Base-by-base conservation (phyloP, 2,888 invertebrate genomes). In the Chorisops tibialis region DNA sequence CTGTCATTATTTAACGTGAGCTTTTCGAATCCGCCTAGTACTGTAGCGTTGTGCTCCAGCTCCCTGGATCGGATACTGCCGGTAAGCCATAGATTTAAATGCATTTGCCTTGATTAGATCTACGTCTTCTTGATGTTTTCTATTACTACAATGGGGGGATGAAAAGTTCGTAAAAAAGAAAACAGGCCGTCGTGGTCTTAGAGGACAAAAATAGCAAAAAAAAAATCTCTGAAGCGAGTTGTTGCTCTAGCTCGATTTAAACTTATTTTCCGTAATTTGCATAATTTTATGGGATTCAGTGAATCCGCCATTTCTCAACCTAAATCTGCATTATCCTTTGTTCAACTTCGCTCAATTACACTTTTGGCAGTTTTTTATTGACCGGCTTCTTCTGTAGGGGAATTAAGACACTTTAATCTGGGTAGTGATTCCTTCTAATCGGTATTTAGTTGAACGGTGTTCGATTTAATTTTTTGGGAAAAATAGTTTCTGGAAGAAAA, bases 201-300 rank as follows among this genome's bases (percentile, higher is more conserved):
- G 38, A 38, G 1, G n/a, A 18, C 9, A 14, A 35, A 11, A 37
- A 18, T 47, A 19, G 12, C 30, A 21, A 51, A 43, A 30, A 61
- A 51, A 50, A 35, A 18, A 5, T 18, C 19, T 16, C 12, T 5
- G 21, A 19, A 38, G 50, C 21, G 51, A 43, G 39, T 18, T 30
- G 16, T 61, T 39, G 48, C 56, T 49, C 37, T n/a, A 41, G 47
- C 61, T 60, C 41, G 49, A 52, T 30, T 60, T 50, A 63, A 63
- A 63, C 61, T 63, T 61, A 61, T 63, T 61, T 63, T 43, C 56
- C 35, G 16, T 47, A 62, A 64, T 64, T 64, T 62, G 64, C 64
- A 64, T 64, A 64, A 64, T 62, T 52, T 64, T 62, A 64, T 64
- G 62, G 64, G 62, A 64, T 64, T 16, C 14, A 9, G 5, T 39